A percentile compares a stretch with the other conserved stretches of the same genome.
These are phyloP conservation scores for Callimorpha dominula DNA, from an alignment of 2,888 invertebrate species.

Conservation along the genomic window DNA sequence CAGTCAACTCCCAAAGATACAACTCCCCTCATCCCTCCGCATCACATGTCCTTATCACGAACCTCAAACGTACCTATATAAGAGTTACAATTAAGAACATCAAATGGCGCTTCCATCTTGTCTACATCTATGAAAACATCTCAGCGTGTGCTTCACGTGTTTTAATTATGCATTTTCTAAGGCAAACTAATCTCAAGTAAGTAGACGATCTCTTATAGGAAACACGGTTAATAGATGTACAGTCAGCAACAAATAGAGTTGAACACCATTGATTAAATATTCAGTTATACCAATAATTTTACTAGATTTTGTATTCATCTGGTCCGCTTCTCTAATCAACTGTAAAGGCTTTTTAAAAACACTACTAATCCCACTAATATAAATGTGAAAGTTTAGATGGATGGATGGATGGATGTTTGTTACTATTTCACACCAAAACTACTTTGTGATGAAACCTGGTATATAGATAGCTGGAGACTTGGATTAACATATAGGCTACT, in stretches of 20 bases:
- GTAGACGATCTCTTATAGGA: neutral
- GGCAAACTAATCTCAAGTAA: neutral
- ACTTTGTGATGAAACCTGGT: no score
- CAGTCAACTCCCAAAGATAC: no score
- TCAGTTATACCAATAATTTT: neutral
- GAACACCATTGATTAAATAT: neutral
- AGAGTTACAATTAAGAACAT: neutral
- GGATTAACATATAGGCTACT: no score
- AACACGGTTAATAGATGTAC: neutral
- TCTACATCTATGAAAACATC: neutral
- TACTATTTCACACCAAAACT: no score
- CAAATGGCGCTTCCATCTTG: neutral
- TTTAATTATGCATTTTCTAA: neutral
- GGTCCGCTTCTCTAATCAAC: neutral
- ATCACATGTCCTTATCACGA: no score
- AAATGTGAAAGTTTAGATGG: no score
- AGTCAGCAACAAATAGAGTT: neutral
- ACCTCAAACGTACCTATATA: no score
- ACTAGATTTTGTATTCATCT: neutral
- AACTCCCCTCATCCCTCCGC: no score
- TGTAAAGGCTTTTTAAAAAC: no score
- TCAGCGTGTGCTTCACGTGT: neutral
- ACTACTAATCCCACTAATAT: no score
- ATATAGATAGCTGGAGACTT: no score
- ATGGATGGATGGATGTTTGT: no score